These are phyloP conservation scores for Cyaniris semiargus DNA, from an alignment of 2,888 invertebrate species.

Conservation along the genomic window DNA sequence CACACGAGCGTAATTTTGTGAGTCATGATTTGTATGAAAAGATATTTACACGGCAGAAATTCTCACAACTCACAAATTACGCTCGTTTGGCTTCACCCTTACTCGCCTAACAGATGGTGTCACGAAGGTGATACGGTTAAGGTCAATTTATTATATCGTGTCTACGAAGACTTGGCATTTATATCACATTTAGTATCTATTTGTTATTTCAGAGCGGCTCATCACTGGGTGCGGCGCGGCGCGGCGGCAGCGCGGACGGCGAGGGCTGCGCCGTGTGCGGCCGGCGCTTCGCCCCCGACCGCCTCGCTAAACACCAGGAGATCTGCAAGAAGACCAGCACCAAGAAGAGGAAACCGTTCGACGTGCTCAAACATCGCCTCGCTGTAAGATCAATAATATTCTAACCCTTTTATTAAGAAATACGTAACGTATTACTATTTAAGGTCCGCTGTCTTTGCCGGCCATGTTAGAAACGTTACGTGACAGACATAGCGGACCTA, in stretches of 20 bases:
- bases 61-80: too few species aligned
- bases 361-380: conserved; percentile 93
- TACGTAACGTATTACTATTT: too few species aligned
- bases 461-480: too few species aligned
- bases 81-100: too few species aligned
- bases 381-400: conserved; percentile 57
- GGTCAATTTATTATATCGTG: background rate
- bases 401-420: background rate
- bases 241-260: conserved; percentile 42
- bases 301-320: conserved; percentile 89
- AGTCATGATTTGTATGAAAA: too few species aligned
- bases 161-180: background rate
- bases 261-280: conserved; percentile 86
- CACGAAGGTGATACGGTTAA: too few species aligned
- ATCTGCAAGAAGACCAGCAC: conserved; percentile 89
- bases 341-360: conserved; percentile 95
- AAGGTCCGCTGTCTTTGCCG: too few species aligned
- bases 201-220: conserved; percentile 41
- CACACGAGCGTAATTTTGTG: too few species aligned
- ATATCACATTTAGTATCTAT: background rate
- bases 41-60: too few species aligned
- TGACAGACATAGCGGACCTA: too few species aligned
- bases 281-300: conserved; percentile 89
- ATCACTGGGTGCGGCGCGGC: conserved; percentile 35
- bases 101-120: too few species aligned